Evolutionary conservation across 1,140 invertebrate genomes (phyloP).

Genomic region (Drosophila takahashii): DNA sequence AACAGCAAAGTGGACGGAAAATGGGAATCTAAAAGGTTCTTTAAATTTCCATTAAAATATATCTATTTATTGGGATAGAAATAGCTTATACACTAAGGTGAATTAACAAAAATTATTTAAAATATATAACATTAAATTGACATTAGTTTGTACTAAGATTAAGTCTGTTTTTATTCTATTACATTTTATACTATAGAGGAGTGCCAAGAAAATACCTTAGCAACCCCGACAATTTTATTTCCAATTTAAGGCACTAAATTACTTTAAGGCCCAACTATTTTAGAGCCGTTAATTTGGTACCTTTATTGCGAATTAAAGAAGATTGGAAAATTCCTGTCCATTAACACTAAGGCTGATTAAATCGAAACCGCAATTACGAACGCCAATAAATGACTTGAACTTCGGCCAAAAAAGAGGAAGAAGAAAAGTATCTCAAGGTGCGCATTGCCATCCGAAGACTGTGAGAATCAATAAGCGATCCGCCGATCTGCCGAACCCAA

Average conservation of each 20-base stretch:
- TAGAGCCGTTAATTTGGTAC: not conserved
- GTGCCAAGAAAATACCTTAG: too few species aligned
- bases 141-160: too few species aligned
- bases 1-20: slow-evolving; percentile 1
- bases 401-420: not conserved
- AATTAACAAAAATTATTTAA: not conserved
- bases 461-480: slow-evolving; percentile 13
- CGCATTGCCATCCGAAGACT: slow-evolving; percentile 5
- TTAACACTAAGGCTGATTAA: slow-evolving; percentile 1
- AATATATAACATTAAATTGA: not conserved
- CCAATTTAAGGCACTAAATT: too few species aligned
- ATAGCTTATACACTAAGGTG: not conserved
- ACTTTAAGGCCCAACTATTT: too few species aligned
- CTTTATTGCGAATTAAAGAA: not conserved
- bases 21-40: slow-evolving; percentile 15
- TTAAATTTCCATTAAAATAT: not conserved
- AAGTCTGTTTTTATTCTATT: too few species aligned
- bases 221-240: too few species aligned
- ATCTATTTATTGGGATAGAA: not conserved
- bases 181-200: too few species aligned
- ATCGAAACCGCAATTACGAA: slow-evolving; percentile 6
- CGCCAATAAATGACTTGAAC: slow-evolving; percentile 3
- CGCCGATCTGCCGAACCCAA: slow-evolving; percentile 3
- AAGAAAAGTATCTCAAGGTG: slow-evolving; percentile 16
- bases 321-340: slow-evolving; percentile 3